These are phyloP conservation scores for Panthera tigris DNA, from an alignment of 2,113 vertebrate species.

Conservation along the genomic window DNA sequence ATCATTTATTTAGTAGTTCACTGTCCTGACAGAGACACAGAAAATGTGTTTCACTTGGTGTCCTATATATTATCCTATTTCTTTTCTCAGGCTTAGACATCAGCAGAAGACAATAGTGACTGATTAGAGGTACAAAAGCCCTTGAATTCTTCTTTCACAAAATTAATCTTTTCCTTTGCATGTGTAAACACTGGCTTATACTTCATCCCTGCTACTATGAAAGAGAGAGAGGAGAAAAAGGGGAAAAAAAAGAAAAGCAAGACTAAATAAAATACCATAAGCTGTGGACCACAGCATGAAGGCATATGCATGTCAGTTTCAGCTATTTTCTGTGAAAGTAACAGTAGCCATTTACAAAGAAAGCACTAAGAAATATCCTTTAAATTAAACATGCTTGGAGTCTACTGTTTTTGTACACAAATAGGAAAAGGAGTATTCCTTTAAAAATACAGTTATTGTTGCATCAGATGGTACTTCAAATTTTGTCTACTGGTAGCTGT, in stretches of 20 bases:
- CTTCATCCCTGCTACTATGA: not conserved
- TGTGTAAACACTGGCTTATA: not conserved
- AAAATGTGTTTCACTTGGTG: not conserved
- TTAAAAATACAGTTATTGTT: not conserved
- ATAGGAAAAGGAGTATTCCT: not conserved
- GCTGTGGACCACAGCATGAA: not conserved
- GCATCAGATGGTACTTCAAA: not conserved
- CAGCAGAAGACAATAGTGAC: constrained; percentile 48
- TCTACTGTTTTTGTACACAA: not conserved
- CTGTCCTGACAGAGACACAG: constrained; percentile 19
- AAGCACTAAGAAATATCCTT: not conserved
- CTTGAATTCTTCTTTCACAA: constrained; percentile 53
- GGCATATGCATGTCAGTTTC: not conserved
- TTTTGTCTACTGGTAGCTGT: not conserved
- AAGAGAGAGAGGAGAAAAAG: too few species aligned
- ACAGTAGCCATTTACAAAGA: not conserved
- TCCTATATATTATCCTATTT: constrained; percentile 7
- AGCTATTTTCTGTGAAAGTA: not conserved
- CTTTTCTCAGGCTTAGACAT: constrained; percentile 25
- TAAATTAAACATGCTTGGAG: not conserved
- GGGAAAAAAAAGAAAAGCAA: not conserved
- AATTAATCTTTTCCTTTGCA: constrained; percentile 68
- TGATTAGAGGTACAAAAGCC: constrained; percentile 26
- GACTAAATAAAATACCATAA: not conserved
- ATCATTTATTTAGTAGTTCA: constrained; percentile 30